Conservation (phyloP, 2,113 vertebrate species). For the Stictonetta naevosa region DNA sequence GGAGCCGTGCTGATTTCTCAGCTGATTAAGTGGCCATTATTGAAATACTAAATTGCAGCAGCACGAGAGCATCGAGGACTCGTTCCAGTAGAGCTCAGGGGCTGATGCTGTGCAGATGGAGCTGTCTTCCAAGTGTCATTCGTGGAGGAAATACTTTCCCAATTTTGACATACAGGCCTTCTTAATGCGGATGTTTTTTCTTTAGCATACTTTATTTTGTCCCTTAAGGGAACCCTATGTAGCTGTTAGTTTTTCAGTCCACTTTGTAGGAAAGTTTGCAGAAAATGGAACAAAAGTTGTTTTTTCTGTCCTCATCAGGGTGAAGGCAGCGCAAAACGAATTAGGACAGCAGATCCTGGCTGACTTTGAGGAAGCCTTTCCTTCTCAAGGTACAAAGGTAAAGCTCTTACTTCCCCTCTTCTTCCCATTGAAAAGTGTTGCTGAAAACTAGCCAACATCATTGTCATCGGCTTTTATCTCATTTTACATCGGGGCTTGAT, state of each 20-base stretch:
- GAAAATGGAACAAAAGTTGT: not conserved
- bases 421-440: not conserved
- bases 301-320: slow-evolving; percentile 76
- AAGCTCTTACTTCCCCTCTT: not conserved
- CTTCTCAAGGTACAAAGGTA: slow-evolving; percentile 96
- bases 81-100: not conserved
- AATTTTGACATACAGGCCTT: not conserved
- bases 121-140: not conserved
- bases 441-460: not conserved
- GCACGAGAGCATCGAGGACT: not conserved
- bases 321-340: slow-evolving; percentile 95
- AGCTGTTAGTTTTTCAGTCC: not conserved
- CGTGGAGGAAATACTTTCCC: not conserved
- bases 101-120: not conserved
- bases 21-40: not conserved
- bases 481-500: not conserved
- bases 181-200: not conserved
- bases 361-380: slow-evolving; percentile 97
- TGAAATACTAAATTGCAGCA: not conserved
- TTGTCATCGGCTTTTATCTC: not conserved
- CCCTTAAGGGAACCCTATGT: not conserved
- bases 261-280: not conserved
- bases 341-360: slow-evolving; percentile 96
- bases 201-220: not conserved
- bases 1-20: not conserved